A percentile compares a stretch with the other conserved stretches of the same genome.
phyloP scores from a whole-genome alignment of 2,888 invertebrate species.

The Abrostola tripartita region DNA sequence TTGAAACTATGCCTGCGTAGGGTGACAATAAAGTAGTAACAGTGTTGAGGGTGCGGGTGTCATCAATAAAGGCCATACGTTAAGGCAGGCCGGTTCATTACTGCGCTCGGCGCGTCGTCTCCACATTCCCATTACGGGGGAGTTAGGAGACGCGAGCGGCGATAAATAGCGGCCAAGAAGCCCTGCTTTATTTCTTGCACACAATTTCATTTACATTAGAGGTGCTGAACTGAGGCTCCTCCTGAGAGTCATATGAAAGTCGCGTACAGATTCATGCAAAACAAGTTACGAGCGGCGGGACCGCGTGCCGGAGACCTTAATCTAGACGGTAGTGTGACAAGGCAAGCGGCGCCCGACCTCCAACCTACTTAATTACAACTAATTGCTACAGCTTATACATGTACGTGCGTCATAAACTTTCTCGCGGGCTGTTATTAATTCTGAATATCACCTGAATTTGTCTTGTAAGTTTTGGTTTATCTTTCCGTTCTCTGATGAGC shows the following conservation, averaged over 20 bases:
- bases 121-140: slow-evolving; percentile 83
- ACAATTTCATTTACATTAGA: slow-evolving; percentile 88
- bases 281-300: slow-evolving; percentile 82
- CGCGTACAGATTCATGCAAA: slow-evolving; percentile 85
- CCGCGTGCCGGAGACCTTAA: slow-evolving; percentile 80
- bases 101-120: slow-evolving; percentile 76
- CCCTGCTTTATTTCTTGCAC: slow-evolving; percentile 86
- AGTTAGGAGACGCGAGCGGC: slow-evolving; percentile 84
- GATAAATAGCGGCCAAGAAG: slow-evolving; percentile 85
- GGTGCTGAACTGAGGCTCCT: slow-evolving; percentile 81
- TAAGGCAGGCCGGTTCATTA: slow-evolving; percentile 85
- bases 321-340: slow-evolving; percentile 79
- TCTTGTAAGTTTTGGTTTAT: slow-evolving; percentile 59
- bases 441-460: slow-evolving; percentile 71
- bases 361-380: slow-evolving; percentile 85
- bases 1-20: slow-evolving; percentile 78
- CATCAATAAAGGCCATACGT: slow-evolving; percentile 86
- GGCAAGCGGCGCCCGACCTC: slow-evolving; percentile 70
- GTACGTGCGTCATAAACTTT: slow-evolving; percentile 81
- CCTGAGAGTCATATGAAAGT: slow-evolving; percentile 82
- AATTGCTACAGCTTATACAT: slow-evolving; percentile 83
- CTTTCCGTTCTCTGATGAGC: slow-evolving; percentile 40
- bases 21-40: slow-evolving; percentile 77
- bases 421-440: slow-evolving; percentile 75
- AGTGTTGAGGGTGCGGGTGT: slow-evolving; percentile 73